These are phyloP conservation scores for Amphipoea oculea DNA, from an alignment of 2,888 invertebrate species.

Conservation along the genomic window DNA sequence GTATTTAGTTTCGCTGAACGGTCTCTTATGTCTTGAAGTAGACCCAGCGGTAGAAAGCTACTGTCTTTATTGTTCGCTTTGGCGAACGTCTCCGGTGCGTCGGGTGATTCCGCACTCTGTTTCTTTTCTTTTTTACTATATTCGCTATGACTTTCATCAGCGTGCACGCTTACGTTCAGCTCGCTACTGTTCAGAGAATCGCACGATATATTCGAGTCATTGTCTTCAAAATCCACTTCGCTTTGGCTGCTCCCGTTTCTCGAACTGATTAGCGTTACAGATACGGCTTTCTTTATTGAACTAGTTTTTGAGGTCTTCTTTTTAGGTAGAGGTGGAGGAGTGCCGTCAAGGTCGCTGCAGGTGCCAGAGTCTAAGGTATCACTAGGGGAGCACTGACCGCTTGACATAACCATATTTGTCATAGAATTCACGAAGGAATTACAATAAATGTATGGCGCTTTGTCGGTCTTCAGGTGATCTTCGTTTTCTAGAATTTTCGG, in stretches of 20 bases:
- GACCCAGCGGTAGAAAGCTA: constrained; percentile 91
- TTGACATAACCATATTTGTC: constrained; percentile 92
- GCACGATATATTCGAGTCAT: constrained; percentile 95
- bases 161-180: constrained; percentile 89
- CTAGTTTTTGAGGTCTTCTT: constrained; percentile 91
- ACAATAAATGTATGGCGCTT: constrained; percentile 91
- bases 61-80: constrained; percentile 83
- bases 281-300: constrained; percentile 88
- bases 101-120: constrained; percentile 77
- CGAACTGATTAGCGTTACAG: constrained; percentile 90
- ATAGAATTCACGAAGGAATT: constrained; percentile 90
- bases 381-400: constrained; percentile 95
- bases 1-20: constrained; percentile 90
- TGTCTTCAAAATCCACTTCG: constrained; percentile 93
- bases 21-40: constrained; percentile 93
- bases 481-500: constrained; percentile 89
- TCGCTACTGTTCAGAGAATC: constrained; percentile 95
- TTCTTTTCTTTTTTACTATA: constrained; percentile 85
- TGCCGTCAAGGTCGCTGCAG: constrained; percentile 95
- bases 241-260: constrained; percentile 91
- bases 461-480: constrained; percentile 84
- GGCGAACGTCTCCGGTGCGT: constrained; percentile 79
- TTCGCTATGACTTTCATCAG: constrained; percentile 87
- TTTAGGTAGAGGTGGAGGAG: constrained; percentile 93
- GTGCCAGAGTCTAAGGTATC: constrained; percentile 96